Base-by-base conservation (phyloP, 2,888 invertebrate species). In the Rhorus exstirpatorius region DNA sequence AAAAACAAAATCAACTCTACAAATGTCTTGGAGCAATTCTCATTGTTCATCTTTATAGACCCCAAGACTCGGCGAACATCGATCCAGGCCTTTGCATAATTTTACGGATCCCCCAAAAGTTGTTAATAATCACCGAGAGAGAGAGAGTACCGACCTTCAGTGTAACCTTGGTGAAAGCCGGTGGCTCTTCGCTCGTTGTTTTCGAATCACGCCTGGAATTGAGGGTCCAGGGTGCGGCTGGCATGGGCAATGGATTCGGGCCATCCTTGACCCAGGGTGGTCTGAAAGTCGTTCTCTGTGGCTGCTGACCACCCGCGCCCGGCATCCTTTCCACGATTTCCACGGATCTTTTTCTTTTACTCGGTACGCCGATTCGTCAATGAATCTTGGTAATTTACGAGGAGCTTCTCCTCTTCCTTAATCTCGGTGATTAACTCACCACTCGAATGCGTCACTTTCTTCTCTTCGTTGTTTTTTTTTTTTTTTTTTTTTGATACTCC, bases 191-290 rank as follows among this genome's bases (percentile, higher is more conserved):
- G 41, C 80, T 65, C 26, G 88, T 88, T 17, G 91, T 71, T 76
- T 90, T 92, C 10, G 92, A 92, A n/a, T 93, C 93, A 49, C 91
- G 89, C 74, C 92, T 89, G 17, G 90, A 88, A 87, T 94, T 95
- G 84, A 95, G 93, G 8, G 95, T 94, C 96, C 96, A 96, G 0
- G 96, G 94, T 6, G 95, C 95, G 0, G 95, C 93, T 4, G 95
- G 94, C 91, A 93, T 93, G 8, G 94, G 94, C 1, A 95, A 92
- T 17, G 95, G 95, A 0, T 93, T 93, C 4, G 95, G 95, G 14
- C 94, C 94, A 83, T 95, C 96, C 89, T 96, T 96, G 67, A 96
- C 96, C 96, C 96, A 96, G 4, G 97, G 96, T 46, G 96, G 96
- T 83, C 96, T 93, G 91, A 95, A 96, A 81, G 95, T 95, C 84